These are phyloP conservation scores for Sphaerodactylus townsendi DNA, from an alignment of 2,113 vertebrate genomes.

Conservation along the genomic window DNA sequence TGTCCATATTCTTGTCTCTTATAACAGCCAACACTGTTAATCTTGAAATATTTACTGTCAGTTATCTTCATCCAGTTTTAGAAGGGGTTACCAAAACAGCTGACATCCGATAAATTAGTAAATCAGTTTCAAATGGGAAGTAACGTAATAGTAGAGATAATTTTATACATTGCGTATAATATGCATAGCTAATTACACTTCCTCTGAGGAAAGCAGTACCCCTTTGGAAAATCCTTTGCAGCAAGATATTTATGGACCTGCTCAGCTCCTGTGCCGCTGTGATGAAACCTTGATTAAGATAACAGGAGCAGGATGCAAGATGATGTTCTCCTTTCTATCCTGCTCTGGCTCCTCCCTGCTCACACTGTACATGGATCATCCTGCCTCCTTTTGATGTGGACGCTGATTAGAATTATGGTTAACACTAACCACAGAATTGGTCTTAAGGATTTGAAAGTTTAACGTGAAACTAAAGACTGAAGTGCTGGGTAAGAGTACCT, in stretches of 20 bases:
- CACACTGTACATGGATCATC: background rate
- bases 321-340: background rate
- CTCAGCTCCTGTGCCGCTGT: background rate
- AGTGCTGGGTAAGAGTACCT: background rate
- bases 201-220: background rate
- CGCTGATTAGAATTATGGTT: background rate
- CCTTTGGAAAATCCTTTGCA: background rate
- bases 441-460: background rate
- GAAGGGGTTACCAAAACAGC: background rate
- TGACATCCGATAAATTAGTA: background rate
- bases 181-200: accelerated
- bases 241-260: accelerated
- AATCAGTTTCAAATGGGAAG: background rate
- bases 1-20: too few relatives aligned
- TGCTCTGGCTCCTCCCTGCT: background rate
- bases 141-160: background rate
- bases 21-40: background rate
- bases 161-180: background rate
- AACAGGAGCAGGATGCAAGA: background rate
- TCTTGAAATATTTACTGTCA: background rate
- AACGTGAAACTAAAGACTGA: background rate
- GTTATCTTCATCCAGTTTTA: background rate
- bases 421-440: background rate
- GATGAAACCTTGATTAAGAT: background rate
- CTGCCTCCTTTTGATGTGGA: background rate